Conservation (phyloP, 2,113 vertebrate species). For the Poecile atricapillus region DNA sequence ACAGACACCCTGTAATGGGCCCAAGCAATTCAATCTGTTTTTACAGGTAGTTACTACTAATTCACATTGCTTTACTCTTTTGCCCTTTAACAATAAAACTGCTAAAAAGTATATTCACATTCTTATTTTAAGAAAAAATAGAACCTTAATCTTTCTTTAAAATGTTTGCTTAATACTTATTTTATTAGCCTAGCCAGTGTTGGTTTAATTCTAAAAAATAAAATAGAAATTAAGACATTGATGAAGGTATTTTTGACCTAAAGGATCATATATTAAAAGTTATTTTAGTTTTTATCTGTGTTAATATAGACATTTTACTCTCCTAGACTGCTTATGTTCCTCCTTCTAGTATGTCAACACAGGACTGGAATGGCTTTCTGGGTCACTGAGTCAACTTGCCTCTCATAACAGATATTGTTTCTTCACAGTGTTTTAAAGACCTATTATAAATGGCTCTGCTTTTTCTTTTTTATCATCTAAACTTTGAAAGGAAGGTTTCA, state of each 20-base stretch:
- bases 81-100: background rate
- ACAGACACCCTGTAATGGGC: background rate
- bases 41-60: background rate
- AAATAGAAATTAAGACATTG: background rate
- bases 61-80: background rate
- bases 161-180: background rate
- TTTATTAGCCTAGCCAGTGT: background rate
- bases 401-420: background rate
- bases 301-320: background rate
- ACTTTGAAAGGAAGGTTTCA: background rate
- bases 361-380: background rate
- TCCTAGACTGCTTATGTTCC: background rate
- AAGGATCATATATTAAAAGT: background rate
- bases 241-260: background rate
- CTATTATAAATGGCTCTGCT: rapidly evolving
- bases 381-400: background rate
- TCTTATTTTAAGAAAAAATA: background rate
- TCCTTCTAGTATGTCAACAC: background rate
- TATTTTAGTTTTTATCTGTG: background rate
- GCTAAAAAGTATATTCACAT: background rate
- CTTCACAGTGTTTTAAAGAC: background rate
- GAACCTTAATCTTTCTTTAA: background rate
- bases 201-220: background rate
- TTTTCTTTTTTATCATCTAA: background rate
- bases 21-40: background rate